Evolutionary conservation across 2,113 vertebrate species (phyloP).

Genomic region (Zapus hudsonius): DNA sequence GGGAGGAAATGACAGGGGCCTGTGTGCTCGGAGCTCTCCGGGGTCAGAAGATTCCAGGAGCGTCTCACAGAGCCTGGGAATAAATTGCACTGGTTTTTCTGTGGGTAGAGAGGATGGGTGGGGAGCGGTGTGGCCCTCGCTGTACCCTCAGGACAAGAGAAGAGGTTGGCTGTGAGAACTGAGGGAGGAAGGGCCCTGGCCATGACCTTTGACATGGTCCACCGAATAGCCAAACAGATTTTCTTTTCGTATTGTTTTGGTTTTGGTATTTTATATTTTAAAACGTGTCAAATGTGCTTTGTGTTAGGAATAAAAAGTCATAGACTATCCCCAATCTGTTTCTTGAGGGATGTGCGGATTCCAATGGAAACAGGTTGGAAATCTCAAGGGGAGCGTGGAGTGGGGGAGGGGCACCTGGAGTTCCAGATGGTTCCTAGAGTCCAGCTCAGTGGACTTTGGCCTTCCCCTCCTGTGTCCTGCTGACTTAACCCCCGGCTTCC

Average conservation of each 20-base stretch:
- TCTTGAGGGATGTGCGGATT: conserved; percentile 71
- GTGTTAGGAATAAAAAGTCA: conserved; percentile 83
- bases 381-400: neutral
- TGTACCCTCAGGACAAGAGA: neutral
- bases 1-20: neutral
- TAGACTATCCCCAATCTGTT: conserved; percentile 74
- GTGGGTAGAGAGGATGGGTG: conserved; percentile 9
- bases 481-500: conserved; percentile 6
- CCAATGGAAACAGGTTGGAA: conserved; percentile 65
- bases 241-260: neutral
- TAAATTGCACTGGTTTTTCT: neutral
- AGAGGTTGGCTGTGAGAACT: neutral
- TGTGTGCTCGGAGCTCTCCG: conserved; percentile 9
- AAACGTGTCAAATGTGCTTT: conserved; percentile 71
- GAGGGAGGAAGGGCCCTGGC: neutral
- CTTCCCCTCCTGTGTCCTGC: neutral
- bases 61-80: neutral
- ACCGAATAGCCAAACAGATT: conserved; percentile 69
- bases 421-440: conserved; percentile 37
- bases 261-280: conserved; percentile 71
- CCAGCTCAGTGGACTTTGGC: neutral
- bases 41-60: conserved; percentile 3
- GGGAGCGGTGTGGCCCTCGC: conserved; percentile 48
- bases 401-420: neutral
- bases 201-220: conserved; percentile 60